Base-by-base conservation (phyloP, 1,140 invertebrate genomes). In the Drosophila serrata region DNA sequence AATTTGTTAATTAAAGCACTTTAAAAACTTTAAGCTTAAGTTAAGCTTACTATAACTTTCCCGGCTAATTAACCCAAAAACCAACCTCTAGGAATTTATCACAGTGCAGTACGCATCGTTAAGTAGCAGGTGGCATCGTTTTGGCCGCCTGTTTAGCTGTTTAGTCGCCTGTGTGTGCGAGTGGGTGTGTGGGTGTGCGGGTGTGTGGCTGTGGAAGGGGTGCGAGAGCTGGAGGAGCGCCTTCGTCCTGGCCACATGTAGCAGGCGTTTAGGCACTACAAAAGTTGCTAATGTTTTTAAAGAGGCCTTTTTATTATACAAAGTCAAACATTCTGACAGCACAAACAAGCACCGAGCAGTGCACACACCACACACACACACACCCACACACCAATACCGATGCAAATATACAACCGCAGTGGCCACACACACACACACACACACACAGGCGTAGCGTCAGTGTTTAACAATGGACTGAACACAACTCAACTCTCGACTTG, bases 211-310 rank as follows among this genome's bases (percentile, higher is more conserved):
- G 42, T 31, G 19, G 11, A 24, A 29, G 46, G 49, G 67, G 33
- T 35, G 46, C 46, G 11, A n/a, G 29, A 19, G 11, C 19, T 24
- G 15, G 48, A 35, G 68, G 5, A 39, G 11, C 7, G 33, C 29
- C 24, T 62, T 59, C 31, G 49, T 69, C 33, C 63, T 35, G 70
- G 55, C 46, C 79, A 68, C 80, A 82, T 87, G 77, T 77, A 80
- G 84, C 79, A 53, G 61, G 57, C 79, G 79, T 65, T 91, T 86
- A 91, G 79, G 79, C 79, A 86, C 85, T 85, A 90, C 86, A 90
- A 90, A 90, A 90, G 81, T 91, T 91, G 86, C 87, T 90, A 91
- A 90, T 90, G 87, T 86, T 90, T 90, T 90, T 90, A 90, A 84
- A 90, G 82, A 82, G 79, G 79, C 87, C 82, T 86, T 90, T 90